Conservation (phyloP, 2,113 vertebrate species). For the Fregetta grallaria region DNA sequence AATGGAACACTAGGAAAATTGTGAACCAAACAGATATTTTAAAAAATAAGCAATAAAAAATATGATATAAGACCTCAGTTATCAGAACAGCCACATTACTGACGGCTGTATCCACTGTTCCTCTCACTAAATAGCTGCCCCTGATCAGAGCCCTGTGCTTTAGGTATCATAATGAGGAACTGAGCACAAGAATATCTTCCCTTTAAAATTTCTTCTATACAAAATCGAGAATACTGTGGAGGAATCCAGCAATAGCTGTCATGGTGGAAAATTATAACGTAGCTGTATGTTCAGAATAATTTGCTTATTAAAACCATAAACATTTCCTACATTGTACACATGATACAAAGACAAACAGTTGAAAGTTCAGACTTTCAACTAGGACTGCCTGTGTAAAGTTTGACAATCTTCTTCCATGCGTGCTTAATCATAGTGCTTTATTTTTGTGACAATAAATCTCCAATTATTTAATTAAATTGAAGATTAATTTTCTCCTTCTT, state of each 20-base stretch:
- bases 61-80: neutral
- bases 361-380: neutral
- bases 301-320: neutral
- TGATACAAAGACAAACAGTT: neutral
- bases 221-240: neutral
- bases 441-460: neutral
- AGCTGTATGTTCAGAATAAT: neutral
- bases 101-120: neutral
- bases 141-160: neutral
- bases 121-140: neutral
- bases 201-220: neutral
- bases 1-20: slow-evolving; percentile 20
- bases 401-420: neutral
- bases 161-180: neutral
- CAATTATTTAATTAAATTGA: neutral
- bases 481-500: neutral
- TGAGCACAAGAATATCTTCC: neutral
- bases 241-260: neutral
- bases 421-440: neutral
- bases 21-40: neutral
- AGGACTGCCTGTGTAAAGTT: neutral
- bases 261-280: neutral
- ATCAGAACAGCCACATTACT: neutral
- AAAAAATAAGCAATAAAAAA: neutral
- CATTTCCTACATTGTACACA: neutral